These are phyloP conservation scores for Orchesella cincta DNA, from an alignment of 1,140 invertebrate species.

Conservation along the genomic window DNA sequence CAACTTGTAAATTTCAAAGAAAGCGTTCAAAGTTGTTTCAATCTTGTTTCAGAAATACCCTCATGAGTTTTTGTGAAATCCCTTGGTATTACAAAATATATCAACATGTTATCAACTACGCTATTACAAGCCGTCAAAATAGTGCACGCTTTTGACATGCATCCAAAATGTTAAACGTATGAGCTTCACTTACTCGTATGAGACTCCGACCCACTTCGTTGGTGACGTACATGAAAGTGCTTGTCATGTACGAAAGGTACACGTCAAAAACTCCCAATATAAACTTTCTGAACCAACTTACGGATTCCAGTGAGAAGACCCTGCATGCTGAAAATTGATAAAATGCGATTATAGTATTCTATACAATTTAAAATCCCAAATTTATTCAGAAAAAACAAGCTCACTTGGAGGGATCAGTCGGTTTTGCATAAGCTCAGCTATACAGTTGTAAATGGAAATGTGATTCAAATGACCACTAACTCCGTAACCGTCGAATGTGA, in stretches of 20 bases:
- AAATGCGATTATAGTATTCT: no score
- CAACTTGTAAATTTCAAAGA: no score
- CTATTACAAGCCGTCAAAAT: background rate
- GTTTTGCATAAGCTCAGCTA: slow-evolving; percentile 73
- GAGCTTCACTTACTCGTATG: slow-evolving; percentile 53
- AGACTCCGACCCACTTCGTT: slow-evolving; percentile 52
- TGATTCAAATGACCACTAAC: slow-evolving; percentile 90
- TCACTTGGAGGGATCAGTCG: slow-evolving; percentile 71
- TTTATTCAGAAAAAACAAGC: slow-evolving; percentile 49
- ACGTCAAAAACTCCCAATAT: slow-evolving; percentile 75
- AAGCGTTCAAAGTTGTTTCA: no score
- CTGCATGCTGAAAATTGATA: slow-evolving; percentile 65
- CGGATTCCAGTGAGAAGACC: slow-evolving; percentile 78
- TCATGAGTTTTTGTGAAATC: background rate
- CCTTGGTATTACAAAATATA: background rate
- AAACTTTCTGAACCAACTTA: slow-evolving; percentile 85
- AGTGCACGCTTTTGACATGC: background rate
- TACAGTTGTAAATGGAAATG: slow-evolving; percentile 75
- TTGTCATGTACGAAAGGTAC: slow-evolving; percentile 72
- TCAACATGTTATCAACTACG: background rate
- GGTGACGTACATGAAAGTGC: slow-evolving; percentile 71
- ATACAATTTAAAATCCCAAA: slow-evolving; percentile 28
- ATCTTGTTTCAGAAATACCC: no score
- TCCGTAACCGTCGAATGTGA: slow-evolving; percentile 90
- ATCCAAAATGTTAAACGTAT: no score